A percentile compares a stretch with the other conserved stretches of the same genome.
Evolutionary conservation across 2,113 vertebrate genomes (phyloP).

Genomic region (Odontophorus gujanensis): DNA sequence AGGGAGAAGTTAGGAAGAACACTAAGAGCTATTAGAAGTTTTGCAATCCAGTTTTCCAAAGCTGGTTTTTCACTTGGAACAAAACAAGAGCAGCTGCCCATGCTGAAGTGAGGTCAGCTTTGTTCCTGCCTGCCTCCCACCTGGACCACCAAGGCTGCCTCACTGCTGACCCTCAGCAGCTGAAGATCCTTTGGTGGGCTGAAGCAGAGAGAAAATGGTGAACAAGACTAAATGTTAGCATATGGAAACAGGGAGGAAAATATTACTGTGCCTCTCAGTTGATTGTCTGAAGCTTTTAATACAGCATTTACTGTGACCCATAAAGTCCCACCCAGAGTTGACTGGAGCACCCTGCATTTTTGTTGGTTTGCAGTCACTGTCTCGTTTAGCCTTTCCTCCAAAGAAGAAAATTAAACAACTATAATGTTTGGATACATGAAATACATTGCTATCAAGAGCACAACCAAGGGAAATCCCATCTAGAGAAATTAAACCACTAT

Average conservation of each 20-base stretch:
- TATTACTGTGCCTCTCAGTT: fast-evolving
- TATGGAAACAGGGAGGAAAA: background rate
- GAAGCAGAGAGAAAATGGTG: background rate
- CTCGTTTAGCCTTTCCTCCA: background rate
- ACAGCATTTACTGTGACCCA: background rate
- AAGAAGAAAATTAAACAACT: background rate
- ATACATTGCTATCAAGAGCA: background rate
- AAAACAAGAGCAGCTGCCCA: constrained; percentile 37
- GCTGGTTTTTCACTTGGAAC: constrained; percentile 27
- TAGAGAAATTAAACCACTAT: background rate
- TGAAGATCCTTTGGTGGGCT: constrained; percentile 6
- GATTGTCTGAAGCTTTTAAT: background rate
- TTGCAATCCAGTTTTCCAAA: background rate
- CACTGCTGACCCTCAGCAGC: background rate
- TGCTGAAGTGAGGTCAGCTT: constrained; percentile 12
- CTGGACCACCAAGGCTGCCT: constrained; percentile 68
- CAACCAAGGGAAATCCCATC: background rate
- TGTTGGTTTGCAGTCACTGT: background rate
- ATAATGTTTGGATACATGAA: background rate
- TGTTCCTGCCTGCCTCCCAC: constrained; percentile 43
- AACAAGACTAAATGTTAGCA: background rate
- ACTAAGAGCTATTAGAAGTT: background rate
- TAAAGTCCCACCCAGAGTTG: background rate
- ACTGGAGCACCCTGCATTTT: background rate
- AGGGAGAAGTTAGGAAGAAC: background rate